phyloP scores from a whole-genome alignment of 92 coral and sea anemone genomes.

The Epizoanthus stellaris region DNA sequence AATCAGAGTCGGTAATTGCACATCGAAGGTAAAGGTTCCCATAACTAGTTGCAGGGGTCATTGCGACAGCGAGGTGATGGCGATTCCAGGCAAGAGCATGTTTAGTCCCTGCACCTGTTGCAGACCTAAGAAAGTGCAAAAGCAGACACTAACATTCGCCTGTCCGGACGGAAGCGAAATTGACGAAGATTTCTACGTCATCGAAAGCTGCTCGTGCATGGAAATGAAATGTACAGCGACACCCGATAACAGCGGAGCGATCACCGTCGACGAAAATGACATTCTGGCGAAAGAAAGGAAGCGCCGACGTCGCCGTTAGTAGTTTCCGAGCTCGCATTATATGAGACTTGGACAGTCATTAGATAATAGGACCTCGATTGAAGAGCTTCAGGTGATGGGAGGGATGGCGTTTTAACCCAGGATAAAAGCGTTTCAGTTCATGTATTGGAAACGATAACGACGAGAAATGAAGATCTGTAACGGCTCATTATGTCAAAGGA shows the following conservation, averaged over 20 bases:
- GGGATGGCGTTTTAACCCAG: conserved; percentile 30
- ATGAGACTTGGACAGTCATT: neutral
- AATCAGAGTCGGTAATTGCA: conserved; percentile 58
- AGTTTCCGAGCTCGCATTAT: neutral
- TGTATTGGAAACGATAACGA: neutral
- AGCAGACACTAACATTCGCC: conserved; percentile 26
- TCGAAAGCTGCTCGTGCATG: conserved; percentile 65
- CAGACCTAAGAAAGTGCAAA: conserved; percentile 37
- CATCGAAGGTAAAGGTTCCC: conserved; percentile 40
- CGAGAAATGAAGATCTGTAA: conserved; percentile 20
- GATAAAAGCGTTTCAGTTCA: conserved; percentile 18
- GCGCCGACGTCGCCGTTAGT: conserved; percentile 54
- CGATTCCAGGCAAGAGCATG: conserved; percentile 59
- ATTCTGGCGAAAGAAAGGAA: conserved; percentile 41
- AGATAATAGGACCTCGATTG: conserved; percentile 34
- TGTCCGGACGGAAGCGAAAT: conserved; percentile 42
- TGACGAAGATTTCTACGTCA: conserved; percentile 55
- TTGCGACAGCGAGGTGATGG: conserved; percentile 54
- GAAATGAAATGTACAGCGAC: conserved; percentile 49
- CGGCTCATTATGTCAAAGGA: conserved; percentile 15
- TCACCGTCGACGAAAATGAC: conserved; percentile 41
- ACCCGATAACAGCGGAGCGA: conserved; percentile 57
- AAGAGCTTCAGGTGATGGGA: conserved; percentile 36
- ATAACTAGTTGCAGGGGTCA: conserved; percentile 60
- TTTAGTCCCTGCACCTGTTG: conserved; percentile 63